Evolutionary conservation across 2,113 vertebrate species (phyloP), one percentile per base, ranked within the genome.

Genomic region (Mobula hypostoma): DNA sequence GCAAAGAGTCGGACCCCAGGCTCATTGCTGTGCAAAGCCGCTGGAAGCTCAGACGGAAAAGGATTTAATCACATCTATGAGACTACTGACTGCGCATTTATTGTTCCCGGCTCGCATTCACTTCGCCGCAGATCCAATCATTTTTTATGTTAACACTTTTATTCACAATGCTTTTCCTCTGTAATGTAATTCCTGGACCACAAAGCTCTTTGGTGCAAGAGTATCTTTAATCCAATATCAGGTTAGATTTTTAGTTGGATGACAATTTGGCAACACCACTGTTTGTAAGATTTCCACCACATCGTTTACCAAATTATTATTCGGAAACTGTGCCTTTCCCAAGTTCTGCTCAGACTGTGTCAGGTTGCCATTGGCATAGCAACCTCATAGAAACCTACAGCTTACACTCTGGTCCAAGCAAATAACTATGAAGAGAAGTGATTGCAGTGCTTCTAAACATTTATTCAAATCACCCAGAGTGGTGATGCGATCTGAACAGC

Each of bases 1-100:
- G 91, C 79, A 72, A 76, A 91, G 85, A 27, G 12, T 74, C 91
- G 74, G 91, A 74, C 68, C 24, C 24, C 91, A 93, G 36, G 70
- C 91, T 93, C 68, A 56, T 93, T 93, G 70, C 12, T 91, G 88
- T 91, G 88, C 63, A 91, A 91, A 91, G 88, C 88, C 68, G 63
- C 63, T 76, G 91, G 74, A 76, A 29, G 68, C 76, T 48, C 70
- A 76, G 91, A 9, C 70, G 27, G 91, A 93, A 93, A 93, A 93
- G 90, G 70, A 93, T 93, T 93, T 93, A 74, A 93, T 93, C 40
- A 74, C 68, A 56, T 74, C 91, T 36, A 76, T 74, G 91, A 93
- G 91, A 76, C 36, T 74, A 93, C 91, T 93, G 36, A 74, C 91
- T 76, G 68, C 91, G 68, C 91, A 76, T 21, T 93, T 48, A 93